A percentile compares a stretch with the other conserved stretches of the same genome.
These are phyloP conservation scores for Itoplectis maculator DNA, from an alignment of 2,888 invertebrate species.

Conservation along the genomic window DNA sequence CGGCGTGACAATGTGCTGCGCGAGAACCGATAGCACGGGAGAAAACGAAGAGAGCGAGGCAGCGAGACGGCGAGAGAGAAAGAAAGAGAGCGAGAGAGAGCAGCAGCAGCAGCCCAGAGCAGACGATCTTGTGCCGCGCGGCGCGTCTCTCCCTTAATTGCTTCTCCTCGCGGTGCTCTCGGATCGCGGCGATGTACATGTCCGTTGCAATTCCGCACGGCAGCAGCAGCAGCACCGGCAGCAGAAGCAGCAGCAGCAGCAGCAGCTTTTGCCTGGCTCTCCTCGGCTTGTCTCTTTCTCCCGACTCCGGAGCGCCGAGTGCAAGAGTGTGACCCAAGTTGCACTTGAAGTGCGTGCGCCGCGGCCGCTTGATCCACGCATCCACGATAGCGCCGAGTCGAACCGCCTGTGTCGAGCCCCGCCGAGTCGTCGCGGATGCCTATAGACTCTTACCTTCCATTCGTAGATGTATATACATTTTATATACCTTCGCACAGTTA, in stretches of 20 bases:
- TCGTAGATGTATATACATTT: background rate
- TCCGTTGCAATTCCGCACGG: slow-evolving; percentile 56
- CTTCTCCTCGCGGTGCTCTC: slow-evolving; percentile 52
- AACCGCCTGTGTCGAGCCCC: too few relatives aligned
- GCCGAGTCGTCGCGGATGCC: too few relatives aligned
- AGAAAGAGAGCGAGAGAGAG: background rate
- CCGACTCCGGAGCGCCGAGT: slow-evolving; percentile 17
- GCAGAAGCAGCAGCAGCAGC: slow-evolving; percentile 24
- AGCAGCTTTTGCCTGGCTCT: background rate
- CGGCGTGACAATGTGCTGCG: slow-evolving; percentile 62
- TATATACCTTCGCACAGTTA: slow-evolving; percentile 40
- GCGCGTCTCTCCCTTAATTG: slow-evolving; percentile 59
- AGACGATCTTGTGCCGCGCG: slow-evolving; percentile 34
- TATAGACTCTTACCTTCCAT: too few relatives aligned
- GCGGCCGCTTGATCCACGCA: slow-evolving; percentile 64
- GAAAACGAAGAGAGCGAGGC: slow-evolving; percentile 16
- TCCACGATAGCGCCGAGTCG: slow-evolving; percentile 56
- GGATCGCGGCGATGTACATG: slow-evolving; percentile 61
- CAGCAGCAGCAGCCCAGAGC: too few relatives aligned
- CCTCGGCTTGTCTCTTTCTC: slow-evolving; percentile 17
- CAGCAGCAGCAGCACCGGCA: slow-evolving; percentile 22
- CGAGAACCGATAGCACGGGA: slow-evolving; percentile 43
- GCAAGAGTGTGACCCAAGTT: slow-evolving; percentile 55
- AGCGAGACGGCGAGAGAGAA: too few relatives aligned
- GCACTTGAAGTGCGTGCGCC: slow-evolving; percentile 61